phyloP scores from a whole-genome alignment of 2,888 invertebrate species.

The Spodoptera exigua region DNA sequence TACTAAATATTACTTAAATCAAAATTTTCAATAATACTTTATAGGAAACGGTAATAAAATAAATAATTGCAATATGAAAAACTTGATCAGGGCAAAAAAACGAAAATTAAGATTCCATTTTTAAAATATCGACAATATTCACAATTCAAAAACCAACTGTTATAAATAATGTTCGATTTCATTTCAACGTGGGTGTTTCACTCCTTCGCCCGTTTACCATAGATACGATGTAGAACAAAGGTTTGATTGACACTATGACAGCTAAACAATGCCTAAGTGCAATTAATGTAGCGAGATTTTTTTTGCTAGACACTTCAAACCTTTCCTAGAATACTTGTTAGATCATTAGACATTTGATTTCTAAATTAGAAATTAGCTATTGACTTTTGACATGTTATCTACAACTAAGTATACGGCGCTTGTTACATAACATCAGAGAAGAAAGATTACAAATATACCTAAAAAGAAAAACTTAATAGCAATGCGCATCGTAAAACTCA shows the following conservation, averaged over 20 bases:
- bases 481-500: no score
- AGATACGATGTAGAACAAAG: constrained; percentile 52
- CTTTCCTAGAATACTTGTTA: constrained; percentile 7
- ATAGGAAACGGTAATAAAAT: no score
- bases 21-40: no score
- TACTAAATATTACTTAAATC: no score
- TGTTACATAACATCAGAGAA: no score
- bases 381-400: no score
- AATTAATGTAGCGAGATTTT: constrained; percentile 33
- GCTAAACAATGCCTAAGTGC: constrained; percentile 38
- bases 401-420: no score
- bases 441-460: no score
- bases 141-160: constrained; percentile 1
- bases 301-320: constrained; percentile 28
- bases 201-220: constrained; percentile 42
- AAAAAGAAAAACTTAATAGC: no score
- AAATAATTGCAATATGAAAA: no score
- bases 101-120: background rate
- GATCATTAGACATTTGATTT: constrained; percentile 8
- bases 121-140: constrained; percentile 3
- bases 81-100: no score
- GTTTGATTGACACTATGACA: constrained; percentile 51
- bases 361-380: background rate
- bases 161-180: constrained; percentile 20
- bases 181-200: constrained; percentile 28